phyloP scores from a whole-genome alignment of 2,113 vertebrate species.

The Poecilia latipinna region DNA sequence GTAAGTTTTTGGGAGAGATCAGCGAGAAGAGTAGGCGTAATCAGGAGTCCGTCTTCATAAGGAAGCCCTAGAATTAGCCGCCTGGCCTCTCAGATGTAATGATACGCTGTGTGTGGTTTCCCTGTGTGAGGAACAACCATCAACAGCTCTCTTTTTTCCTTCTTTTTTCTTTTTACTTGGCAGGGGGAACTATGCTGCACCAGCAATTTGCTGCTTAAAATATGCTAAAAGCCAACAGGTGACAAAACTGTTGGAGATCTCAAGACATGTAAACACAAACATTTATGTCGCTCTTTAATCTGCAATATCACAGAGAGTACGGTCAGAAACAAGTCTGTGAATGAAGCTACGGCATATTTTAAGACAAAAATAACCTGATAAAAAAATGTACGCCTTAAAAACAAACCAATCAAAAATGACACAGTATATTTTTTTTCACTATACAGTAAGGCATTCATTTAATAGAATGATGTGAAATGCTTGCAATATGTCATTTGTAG shows the following conservation, averaged over 20 bases:
- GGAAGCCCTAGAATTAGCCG: conserved; percentile 73
- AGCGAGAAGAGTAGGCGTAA: conserved; percentile 66
- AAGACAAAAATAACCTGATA: no score
- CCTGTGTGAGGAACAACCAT: conserved; percentile 56
- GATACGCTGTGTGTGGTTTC: conserved; percentile 56
- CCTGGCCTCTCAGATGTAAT: conserved; percentile 71
- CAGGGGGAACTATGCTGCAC: conserved; percentile 30
- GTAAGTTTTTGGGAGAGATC: conserved; percentile 58
- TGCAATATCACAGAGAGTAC: background rate
- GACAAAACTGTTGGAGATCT: conserved; percentile 16
- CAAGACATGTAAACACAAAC: background rate
- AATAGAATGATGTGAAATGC: no score
- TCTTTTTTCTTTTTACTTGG: conserved; percentile 19
- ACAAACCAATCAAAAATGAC: no score
- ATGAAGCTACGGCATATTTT: background rate
- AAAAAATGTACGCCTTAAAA: no score
- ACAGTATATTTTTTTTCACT: no score
- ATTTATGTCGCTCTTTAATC: background rate
- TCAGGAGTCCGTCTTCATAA: conserved; percentile 68
- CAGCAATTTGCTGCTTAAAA: conserved; percentile 40
- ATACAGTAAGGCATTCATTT: no score
- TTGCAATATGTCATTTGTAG: no score
- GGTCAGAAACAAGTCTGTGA: background rate
- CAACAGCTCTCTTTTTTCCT: conserved; percentile 26
- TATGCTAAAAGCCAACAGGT: conserved; percentile 39